Conservation (phyloP, 2,113 vertebrate species). For the Campylomormyrus numenius region DNA sequence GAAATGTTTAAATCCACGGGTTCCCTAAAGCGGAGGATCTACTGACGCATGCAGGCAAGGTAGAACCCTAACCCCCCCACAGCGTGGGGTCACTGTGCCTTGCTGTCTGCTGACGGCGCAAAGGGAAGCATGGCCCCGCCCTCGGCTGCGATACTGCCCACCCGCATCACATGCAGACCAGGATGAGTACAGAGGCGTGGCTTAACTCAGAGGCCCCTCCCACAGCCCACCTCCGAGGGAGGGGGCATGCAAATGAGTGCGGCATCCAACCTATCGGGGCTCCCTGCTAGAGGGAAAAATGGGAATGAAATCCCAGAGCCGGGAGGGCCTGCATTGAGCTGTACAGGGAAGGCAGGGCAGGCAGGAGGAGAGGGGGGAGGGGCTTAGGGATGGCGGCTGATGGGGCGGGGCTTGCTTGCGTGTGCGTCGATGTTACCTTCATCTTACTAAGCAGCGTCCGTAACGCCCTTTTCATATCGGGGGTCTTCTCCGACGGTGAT, state of each 20-base stretch:
- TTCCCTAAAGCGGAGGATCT: background rate
- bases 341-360: background rate
- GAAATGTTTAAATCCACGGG: background rate
- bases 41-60: background rate
- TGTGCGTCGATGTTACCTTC: conserved; percentile 63
- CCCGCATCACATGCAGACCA: background rate
- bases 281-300: background rate
- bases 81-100: background rate
- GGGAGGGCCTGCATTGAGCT: background rate
- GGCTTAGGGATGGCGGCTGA: background rate
- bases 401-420: background rate
- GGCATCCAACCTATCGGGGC: too few relatives aligned
- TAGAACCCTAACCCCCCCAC: background rate
- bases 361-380: background rate
- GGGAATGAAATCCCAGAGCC: background rate
- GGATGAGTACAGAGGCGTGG: background rate
- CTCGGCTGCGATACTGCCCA: background rate
- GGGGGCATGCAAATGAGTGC: background rate
- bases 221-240: background rate
- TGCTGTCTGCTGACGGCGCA: background rate
- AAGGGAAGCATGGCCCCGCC: background rate
- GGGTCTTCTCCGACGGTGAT: conserved; percentile 73
- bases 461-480: conserved; percentile 74
- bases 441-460: conserved; percentile 75
- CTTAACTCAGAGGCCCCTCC: background rate